These are phyloP conservation scores for Aquatica leii DNA, from an alignment of 2,888 invertebrate species.

Conservation along the genomic window DNA sequence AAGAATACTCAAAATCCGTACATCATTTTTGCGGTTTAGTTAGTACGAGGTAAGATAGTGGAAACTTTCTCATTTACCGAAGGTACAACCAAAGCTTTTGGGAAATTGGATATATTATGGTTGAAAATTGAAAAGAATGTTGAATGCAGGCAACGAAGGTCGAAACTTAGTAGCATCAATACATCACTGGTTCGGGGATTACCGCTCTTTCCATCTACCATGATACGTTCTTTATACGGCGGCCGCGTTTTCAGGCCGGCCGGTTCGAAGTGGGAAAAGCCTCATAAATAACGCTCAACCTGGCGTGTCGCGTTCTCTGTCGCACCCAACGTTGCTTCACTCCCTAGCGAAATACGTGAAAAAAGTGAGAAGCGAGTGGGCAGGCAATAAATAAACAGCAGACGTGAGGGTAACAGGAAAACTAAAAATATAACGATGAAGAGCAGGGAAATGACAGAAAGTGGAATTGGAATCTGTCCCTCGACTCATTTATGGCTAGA, in stretches of 20 bases:
- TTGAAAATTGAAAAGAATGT: slow-evolving; percentile 53
- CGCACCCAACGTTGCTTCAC: slow-evolving; percentile 43
- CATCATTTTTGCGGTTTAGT: slow-evolving; percentile 32
- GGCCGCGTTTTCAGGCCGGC: slow-evolving; percentile 52
- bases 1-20: slow-evolving; percentile 29
- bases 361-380: slow-evolving; percentile 55
- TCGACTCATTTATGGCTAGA: slow-evolving; percentile 29
- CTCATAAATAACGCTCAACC: slow-evolving; percentile 62
- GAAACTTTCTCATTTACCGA: slow-evolving; percentile 29
- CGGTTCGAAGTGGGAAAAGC: slow-evolving; percentile 58
- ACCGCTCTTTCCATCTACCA: slow-evolving; percentile 55
- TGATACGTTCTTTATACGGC: slow-evolving; percentile 59
- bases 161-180: slow-evolving; percentile 50
- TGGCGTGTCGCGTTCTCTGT: slow-evolving; percentile 49
- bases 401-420: slow-evolving; percentile 45
- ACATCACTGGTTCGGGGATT: slow-evolving; percentile 58
- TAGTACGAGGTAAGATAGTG: slow-evolving; percentile 17
- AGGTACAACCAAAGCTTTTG: slow-evolving; percentile 40
- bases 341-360: slow-evolving; percentile 56
- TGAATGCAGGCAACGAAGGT: slow-evolving; percentile 37
- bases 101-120: slow-evolving; percentile 50
- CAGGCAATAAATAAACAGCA: slow-evolving; percentile 53
- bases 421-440: slow-evolving; percentile 44
- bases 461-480: slow-evolving; percentile 42
- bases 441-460: slow-evolving; percentile 43